Conservation (phyloP, 2,113 vertebrate species). For the Martes martes region DNA sequence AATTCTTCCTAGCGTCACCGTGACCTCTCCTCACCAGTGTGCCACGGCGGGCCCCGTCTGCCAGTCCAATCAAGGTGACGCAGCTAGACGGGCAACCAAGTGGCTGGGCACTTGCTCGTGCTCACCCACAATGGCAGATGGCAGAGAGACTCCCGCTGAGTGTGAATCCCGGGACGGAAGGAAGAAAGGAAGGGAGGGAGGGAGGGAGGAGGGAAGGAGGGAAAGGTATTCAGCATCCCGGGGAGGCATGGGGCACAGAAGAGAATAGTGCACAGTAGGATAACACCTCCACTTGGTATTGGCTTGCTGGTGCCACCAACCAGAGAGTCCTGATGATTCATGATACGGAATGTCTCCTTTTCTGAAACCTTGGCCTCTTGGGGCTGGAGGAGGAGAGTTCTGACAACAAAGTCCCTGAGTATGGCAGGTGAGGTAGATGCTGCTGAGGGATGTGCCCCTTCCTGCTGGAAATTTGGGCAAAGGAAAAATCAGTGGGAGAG, state of each 20-base stretch:
- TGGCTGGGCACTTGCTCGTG: neutral
- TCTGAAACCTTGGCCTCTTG: neutral
- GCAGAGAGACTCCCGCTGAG: neutral
- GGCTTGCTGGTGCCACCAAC: neutral
- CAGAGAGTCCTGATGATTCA: neutral
- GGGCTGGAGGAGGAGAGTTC: neutral
- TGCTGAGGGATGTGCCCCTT: neutral
- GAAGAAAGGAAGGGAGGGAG: rapidly evolving
- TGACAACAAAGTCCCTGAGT: neutral
- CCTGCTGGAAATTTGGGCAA: neutral
- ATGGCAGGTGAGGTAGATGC: neutral
- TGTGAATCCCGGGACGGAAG: neutral
- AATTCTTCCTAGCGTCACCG: neutral
- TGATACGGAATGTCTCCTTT: neutral
- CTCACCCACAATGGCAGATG: neutral
- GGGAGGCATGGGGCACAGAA: neutral
- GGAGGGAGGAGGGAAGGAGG: neutral
- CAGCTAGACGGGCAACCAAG: neutral
- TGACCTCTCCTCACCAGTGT: neutral
- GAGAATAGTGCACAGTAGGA: neutral
- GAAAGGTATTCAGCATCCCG: neutral
- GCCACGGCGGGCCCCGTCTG: neutral
- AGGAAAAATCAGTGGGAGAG: neutral
- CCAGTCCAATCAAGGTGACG: neutral
- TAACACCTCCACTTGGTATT: no score